Evolutionary conservation across 2,113 vertebrate genomes (phyloP).

Genomic region (Coptodon rendalli): DNA sequence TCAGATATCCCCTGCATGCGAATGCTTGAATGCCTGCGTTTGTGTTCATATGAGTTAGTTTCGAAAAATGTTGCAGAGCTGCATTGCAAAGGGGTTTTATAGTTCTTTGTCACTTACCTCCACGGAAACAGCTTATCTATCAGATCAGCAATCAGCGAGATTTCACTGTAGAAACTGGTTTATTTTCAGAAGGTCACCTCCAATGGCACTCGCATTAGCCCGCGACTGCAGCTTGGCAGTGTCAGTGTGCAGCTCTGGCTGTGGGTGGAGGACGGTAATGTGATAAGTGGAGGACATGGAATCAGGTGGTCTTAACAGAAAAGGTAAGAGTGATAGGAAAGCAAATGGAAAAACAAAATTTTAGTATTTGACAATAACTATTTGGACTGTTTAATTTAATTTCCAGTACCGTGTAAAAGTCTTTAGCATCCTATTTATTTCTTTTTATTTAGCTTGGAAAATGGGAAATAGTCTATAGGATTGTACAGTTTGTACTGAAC

Average conservation of each 20-base stretch:
- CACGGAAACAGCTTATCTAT: not conserved
- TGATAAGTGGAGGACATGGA: conserved; percentile 7
- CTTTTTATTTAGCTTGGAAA: not conserved
- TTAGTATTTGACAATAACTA: not conserved
- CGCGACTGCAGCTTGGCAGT: not conserved
- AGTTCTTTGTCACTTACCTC: not conserved
- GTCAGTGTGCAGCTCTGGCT: not conserved
- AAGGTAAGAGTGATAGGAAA: not conserved
- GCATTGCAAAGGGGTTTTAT: conserved; percentile 14
- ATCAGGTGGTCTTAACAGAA: conserved; percentile 8
- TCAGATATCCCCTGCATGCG: not conserved
- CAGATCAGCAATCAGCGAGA: conserved; percentile 7
- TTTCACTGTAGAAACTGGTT: not conserved
- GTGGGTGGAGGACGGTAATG: conserved; percentile 11
- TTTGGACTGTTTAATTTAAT: not conserved
- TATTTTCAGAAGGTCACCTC: not conserved
- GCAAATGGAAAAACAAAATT: not conserved
- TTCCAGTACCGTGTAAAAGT: not conserved
- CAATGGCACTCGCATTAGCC: not conserved
- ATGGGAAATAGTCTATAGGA: not conserved
- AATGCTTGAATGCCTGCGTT: not conserved
- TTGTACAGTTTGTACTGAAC: not conserved
- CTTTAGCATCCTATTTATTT: not conserved
- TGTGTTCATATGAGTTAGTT: not conserved
- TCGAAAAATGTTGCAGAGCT: conserved; percentile 38